Evolutionary conservation across 2,113 vertebrate genomes (phyloP).

Genomic region (Ascaphus truei): DNA sequence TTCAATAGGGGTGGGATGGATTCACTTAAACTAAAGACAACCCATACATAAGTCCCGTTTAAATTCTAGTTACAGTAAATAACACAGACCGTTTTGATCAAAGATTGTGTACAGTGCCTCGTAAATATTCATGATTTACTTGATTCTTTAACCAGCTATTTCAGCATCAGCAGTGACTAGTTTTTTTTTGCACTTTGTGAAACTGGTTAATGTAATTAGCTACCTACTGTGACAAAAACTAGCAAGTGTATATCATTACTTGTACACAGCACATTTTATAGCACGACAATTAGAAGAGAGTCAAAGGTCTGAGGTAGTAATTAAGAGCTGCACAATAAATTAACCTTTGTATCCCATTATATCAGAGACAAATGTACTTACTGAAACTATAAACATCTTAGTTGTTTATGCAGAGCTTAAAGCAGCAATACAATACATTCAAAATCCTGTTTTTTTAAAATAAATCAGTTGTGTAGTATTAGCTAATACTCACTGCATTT

Average conservation of each 20-base stretch:
- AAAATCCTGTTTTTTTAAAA: too few relatives aligned
- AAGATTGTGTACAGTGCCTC: not conserved
- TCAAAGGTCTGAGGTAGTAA: constrained; percentile 27
- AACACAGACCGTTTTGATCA: constrained; percentile 7
- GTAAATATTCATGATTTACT: constrained; percentile 20
- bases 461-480: too few relatives aligned
- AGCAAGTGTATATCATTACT: constrained; percentile 22
- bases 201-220: constrained; percentile 36
- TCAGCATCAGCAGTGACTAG: constrained; percentile 17
- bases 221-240: constrained; percentile 21
- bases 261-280: not conserved
- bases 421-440: too few relatives aligned
- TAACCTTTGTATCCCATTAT: constrained; percentile 37
- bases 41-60: not conserved
- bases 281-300: constrained; percentile 21
- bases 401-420: too few relatives aligned
- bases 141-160: not conserved
- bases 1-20: too few relatives aligned
- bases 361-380: constrained; percentile 29
- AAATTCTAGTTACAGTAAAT: not conserved
- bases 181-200: constrained; percentile 9
- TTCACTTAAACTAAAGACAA: not conserved
- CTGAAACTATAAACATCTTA: too few relatives aligned
- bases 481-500: too few relatives aligned
- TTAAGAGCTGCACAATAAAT: constrained; percentile 27